phyloP scores from a whole-genome alignment of 2,888 invertebrate genomes.

The Ligdia adustata region DNA sequence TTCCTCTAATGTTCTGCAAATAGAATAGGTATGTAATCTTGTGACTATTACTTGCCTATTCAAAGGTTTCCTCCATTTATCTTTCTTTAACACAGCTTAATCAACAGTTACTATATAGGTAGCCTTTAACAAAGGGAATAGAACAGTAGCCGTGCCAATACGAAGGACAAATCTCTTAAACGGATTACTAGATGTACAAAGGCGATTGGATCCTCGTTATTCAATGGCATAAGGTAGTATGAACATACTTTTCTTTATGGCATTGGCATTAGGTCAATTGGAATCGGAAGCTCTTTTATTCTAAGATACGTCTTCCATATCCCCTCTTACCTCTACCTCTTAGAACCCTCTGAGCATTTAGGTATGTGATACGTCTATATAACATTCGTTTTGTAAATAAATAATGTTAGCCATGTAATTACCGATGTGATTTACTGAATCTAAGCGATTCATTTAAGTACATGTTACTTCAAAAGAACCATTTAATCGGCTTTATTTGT shows the following conservation, averaged over 20 bases:
- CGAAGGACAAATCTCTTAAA: slow-evolving; percentile 44
- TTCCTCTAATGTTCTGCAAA: no score
- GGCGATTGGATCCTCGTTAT: slow-evolving; percentile 8
- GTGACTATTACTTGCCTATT: background rate
- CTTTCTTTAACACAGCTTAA: background rate
- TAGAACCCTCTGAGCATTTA: no score
- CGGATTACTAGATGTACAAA: slow-evolving; percentile 35
- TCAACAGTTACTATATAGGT: background rate
- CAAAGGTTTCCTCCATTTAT: background rate
- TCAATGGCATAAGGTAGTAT: slow-evolving; percentile 28
- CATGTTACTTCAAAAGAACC: no score
- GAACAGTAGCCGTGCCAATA: background rate
- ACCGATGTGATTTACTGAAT: no score
- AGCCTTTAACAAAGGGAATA: slow-evolving; percentile 9
- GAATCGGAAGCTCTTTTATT: slow-evolving; percentile 14
- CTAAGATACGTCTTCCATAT: no score
- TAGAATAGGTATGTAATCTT: background rate
- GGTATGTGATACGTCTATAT: no score
- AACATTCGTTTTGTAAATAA: no score
- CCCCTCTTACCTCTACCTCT: no score
- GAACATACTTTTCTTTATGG: background rate
- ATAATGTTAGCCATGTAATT: no score
- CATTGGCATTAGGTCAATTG: slow-evolving; percentile 21
- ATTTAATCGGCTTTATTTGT: no score
- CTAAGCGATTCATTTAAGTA: no score